Conservation (phyloP, 2,888 invertebrate genomes). For the Bugulina stolonifera region DNA sequence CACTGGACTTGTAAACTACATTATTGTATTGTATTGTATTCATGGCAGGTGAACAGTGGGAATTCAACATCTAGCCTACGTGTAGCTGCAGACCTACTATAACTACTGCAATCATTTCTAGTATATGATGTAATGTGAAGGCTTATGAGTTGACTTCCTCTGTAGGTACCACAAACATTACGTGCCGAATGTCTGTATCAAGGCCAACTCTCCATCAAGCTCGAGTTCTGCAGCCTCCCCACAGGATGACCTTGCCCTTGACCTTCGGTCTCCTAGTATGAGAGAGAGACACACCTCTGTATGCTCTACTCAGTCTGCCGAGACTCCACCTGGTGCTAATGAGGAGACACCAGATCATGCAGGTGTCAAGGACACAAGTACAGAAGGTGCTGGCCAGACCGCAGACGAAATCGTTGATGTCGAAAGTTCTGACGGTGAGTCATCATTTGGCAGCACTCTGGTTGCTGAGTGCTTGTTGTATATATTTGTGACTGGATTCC, state of each 20-base stretch:
- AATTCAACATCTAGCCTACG: too few species aligned
- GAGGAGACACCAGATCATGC: not conserved
- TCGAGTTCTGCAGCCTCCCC: not conserved
- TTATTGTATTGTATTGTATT: too few species aligned
- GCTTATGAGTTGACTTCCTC: too few species aligned
- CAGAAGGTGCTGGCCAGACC: not conserved
- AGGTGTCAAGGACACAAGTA: not conserved
- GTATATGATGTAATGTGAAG: too few species aligned
- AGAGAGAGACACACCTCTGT: not conserved
- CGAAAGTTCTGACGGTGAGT: constrained; percentile 10
- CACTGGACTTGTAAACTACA: too few species aligned
- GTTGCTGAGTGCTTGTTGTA: too few species aligned
- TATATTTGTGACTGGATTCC: too few species aligned
- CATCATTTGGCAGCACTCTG: too few species aligned
- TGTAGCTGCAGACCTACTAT: too few species aligned
- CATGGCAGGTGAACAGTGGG: too few species aligned
- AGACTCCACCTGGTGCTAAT: not conserved
- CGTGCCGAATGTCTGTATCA: constrained; percentile 82
- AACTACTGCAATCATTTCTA: too few species aligned
- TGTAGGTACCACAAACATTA: constrained; percentile 70
- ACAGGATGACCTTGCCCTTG: not conserved
- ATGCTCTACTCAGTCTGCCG: not conserved
- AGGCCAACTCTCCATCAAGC: not conserved
- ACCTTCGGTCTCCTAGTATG: not conserved
- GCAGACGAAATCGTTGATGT: constrained; percentile 6